Evolutionary conservation across 2,113 vertebrate genomes (phyloP).

Genomic region (Petromus typicus): DNA sequence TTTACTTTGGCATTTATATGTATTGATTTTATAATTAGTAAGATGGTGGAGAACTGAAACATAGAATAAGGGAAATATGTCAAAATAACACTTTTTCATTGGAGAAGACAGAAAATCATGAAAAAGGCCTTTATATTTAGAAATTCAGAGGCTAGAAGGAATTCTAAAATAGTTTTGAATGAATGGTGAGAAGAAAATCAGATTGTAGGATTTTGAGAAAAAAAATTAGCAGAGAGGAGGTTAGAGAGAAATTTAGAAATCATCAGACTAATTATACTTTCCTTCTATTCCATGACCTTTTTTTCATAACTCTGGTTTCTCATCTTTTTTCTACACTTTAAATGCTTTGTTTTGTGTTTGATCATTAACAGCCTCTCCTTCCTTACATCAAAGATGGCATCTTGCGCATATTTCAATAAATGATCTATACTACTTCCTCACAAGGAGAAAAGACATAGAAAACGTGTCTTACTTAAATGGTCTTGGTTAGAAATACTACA

Average conservation of each 20-base stretch:
- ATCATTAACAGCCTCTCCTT: not conserved
- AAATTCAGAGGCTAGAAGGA: not conserved
- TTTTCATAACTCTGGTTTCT: not conserved
- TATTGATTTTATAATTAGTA: not conserved
- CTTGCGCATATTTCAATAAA: not conserved
- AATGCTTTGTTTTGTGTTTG: not conserved
- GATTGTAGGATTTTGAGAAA: not conserved
- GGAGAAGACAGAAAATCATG: not conserved
- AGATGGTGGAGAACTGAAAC: not conserved
- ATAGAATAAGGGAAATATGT: not conserved
- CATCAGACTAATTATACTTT: not conserved
- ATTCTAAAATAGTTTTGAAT: conserved; percentile 20
- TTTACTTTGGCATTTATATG: not conserved
- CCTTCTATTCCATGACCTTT: not conserved
- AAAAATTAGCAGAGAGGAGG: not conserved
- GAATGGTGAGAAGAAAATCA: conserved; percentile 27
- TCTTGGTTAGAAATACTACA: not conserved
- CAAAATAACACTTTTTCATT: conserved; percentile 18
- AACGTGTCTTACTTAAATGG: not conserved
- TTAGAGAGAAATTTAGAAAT: not conserved
- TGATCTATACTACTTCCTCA: not conserved
- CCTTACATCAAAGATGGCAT: not conserved
- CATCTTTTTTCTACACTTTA: not conserved
- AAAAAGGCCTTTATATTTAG: conserved; percentile 2
- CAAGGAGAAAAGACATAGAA: not conserved